Conservation (phyloP, 1,140 invertebrate species). For the Macrocentrus cingulum region DNA sequence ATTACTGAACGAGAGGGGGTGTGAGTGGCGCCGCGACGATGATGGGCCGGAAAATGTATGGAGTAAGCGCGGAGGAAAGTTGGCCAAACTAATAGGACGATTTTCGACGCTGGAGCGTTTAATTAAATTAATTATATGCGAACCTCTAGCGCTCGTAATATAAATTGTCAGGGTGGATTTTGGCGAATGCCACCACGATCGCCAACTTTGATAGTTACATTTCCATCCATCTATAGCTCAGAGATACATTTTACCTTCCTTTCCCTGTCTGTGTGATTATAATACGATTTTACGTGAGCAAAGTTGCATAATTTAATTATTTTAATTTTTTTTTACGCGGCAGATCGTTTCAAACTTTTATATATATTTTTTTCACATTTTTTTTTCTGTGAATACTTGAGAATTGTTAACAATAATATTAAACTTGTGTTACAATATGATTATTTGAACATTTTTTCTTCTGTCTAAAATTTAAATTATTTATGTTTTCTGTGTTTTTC, state of each 20-base stretch:
- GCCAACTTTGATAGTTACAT: constrained; percentile 58
- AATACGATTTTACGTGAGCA: too few species aligned
- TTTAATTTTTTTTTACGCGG: too few species aligned
- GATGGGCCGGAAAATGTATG: constrained; percentile 10
- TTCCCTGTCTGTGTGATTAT: neutral
- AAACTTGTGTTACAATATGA: too few species aligned
- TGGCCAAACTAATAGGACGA: constrained; percentile 56
- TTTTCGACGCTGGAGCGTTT: constrained; percentile 54
- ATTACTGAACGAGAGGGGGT: neutral
- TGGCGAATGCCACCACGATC: constrained; percentile 45
- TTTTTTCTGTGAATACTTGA: too few species aligned
- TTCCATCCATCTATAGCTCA: constrained; percentile 47
- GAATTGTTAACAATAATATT: too few species aligned
- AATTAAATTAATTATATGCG: constrained; percentile 61
- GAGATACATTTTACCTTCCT: constrained; percentile 29
- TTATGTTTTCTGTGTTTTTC: too few species aligned
- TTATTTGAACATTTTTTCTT: too few species aligned
- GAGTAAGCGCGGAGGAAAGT: constrained; percentile 45
- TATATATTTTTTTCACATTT: too few species aligned
- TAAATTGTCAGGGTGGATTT: constrained; percentile 47
- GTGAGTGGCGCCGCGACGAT: constrained; percentile 1
- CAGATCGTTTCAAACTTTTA: too few species aligned
- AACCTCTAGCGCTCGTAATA: constrained; percentile 50
- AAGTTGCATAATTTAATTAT: too few species aligned
- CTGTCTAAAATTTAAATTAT: too few species aligned